Evolutionary conservation across 2,113 vertebrate genomes (phyloP).

Genomic region (Falco punctatus): DNA sequence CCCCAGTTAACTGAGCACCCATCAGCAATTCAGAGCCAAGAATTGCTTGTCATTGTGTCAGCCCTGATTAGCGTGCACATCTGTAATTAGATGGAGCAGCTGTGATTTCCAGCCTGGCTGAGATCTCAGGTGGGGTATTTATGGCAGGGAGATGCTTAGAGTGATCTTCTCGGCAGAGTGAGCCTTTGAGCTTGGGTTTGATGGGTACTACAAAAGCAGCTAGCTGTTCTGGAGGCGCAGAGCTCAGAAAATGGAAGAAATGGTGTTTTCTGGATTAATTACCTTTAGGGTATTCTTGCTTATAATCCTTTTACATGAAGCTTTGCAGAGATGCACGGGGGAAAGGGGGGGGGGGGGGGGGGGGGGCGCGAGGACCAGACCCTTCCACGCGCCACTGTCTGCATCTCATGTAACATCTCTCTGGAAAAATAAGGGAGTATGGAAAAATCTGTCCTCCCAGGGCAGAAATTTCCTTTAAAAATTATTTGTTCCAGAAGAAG

Average conservation of each 20-base stretch:
- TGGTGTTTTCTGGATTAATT: not conserved
- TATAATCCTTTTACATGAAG: not conserved
- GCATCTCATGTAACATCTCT: not conserved
- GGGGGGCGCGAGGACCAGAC: not conserved
- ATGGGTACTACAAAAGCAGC: constrained; percentile 14
- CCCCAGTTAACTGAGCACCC: not conserved
- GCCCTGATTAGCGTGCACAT: not conserved
- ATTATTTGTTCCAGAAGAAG: not conserved
- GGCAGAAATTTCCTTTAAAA: not conserved
- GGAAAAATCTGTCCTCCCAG: not conserved
- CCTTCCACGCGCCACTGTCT: not conserved
- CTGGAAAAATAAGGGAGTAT: not conserved
- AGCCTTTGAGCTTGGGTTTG: constrained; percentile 29
- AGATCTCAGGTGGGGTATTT: constrained; percentile 37
- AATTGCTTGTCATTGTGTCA: not conserved
- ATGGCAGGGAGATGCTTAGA: constrained; percentile 16
- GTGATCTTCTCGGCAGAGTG: not conserved
- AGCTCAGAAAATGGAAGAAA: constrained; percentile 7
- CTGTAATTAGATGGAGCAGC: constrained; percentile 56
- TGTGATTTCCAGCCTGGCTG: constrained; percentile 49
- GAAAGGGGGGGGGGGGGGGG: not conserved
- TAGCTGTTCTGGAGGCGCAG: not conserved
- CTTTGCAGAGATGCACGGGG: not conserved
- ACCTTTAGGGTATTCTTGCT: not conserved
- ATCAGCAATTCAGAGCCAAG: not conserved